Base-by-base conservation (phyloP, 2,797 vertebrate species). In the Lycodopsis pacificus region DNA sequence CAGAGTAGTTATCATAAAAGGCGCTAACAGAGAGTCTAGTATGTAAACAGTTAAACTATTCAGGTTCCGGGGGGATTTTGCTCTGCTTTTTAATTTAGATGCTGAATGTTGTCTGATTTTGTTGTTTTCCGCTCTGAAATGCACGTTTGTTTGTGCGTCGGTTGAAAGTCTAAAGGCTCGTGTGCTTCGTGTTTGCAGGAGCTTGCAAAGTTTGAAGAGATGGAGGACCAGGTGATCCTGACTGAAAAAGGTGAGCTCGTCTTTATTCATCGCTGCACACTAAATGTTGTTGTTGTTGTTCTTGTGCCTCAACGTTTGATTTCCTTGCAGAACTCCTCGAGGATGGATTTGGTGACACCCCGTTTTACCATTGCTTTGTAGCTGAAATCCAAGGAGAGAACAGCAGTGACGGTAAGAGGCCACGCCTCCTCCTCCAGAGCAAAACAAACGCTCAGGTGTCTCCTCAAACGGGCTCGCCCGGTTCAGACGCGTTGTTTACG, bases 271-370 rank as follows among this genome's bases (percentile, higher is more conserved):
- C 17, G 7, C 7, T 7, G 32, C 32, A 34, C 32, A 34, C 7
- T 7, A 34, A 34, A 7, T 34, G 1, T 34, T 77, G 0, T 22
- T 40, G 7, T 34, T 77, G 0, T 22, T 40, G 1, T 1, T 32
- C 4, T 27, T 1, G 0, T 49, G n/a, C 25, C 63, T 0, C 15
- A n/a, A 57, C 0, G 0, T 19, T 9, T 1, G n/a, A 0, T 51
- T 22, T 83, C 2, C 12, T 11, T 49, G 65, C 88, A 96, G 96
- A 96, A 53, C 93, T 97, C 86, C 91, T 96, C 22, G 95, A 94
- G 71, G 95, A 96, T n/a, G 92, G 95, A 15, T 97, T 96, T 38
- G 95, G 95, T 77, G 89, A 95, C 8, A 93, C 91, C 58, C 96
- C 95, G 17, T 96, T 96, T 78, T 97, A 96, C 83, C 93, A 94